Base-by-base conservation (phyloP, 2,888 invertebrate genomes). In the Polymixis flavicincta region DNA sequence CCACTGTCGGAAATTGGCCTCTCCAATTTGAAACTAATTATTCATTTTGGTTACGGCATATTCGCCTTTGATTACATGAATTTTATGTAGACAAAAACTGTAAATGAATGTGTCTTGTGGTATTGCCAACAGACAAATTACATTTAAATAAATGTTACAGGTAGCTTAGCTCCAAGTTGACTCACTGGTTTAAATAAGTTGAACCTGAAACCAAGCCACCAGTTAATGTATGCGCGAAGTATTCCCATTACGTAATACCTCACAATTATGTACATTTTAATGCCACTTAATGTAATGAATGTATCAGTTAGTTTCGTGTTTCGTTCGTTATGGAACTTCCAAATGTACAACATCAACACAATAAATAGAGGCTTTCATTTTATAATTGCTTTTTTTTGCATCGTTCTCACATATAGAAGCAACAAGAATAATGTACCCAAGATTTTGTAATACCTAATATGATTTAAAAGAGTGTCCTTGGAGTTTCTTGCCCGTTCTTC, bases 191-290 rank as follows among this genome's bases (percentile, higher is more conserved):
- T 42, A 55, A 66, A 76, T 55, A 55, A 80, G 32, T 61, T 75
- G 25, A 52, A n/a, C 25, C 54, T 52, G 19, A 66, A 66, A 78
- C 81, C 25, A 50, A 66, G 54, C 50, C 4, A 28, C 45, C 32
- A 45, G 22, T 45, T 76, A 64, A 66, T 50, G 22, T 57, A 52
- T 60, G 32, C 48, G n/a, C 42, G 9, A 82, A 59, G 64, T 77
- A 59, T 45, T 78, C 55, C 25, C 25, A 82, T 82, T 77, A 68
- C 65, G 78, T 82, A 55, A 81, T 65, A 59, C 22, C 64, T 69
- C 83, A 82, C 19, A 68, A 82, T 60, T 79, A 79, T 79, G 79
- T 79, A 79, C 64, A 79, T 79, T 77, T 82, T 82, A 82, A 79
- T 69, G 59, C 50, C 70, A 60, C 78, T 69, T 65, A 60, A 69